A percentile compares a stretch with the other conserved stretches of the same genome.
phyloP scores from a whole-genome alignment of 2,113 vertebrate genomes.

The Anhinga anhinga region DNA sequence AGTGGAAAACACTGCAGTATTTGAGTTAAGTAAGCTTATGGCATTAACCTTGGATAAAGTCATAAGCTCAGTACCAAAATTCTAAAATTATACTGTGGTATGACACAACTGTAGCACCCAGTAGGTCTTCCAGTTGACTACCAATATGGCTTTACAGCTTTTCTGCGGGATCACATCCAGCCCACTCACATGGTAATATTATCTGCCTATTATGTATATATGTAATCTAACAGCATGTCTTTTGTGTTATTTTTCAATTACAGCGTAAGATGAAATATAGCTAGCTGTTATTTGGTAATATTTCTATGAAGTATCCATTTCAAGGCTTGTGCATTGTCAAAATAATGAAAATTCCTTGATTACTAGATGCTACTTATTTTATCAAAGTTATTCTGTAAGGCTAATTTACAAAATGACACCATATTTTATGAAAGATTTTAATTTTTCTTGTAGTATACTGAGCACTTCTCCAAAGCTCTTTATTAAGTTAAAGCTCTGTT shows the following conservation, averaged over 20 bases:
- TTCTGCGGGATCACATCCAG: constrained; percentile 17
- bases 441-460: background rate
- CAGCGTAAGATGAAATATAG: background rate
- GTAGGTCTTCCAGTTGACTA: background rate
- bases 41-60: constrained; percentile 6
- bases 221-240: background rate
- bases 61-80: background rate
- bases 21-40: constrained; percentile 22
- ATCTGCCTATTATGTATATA: background rate
- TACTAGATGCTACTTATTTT: background rate
- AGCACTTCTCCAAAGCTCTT: background rate
- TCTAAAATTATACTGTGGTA: background rate
- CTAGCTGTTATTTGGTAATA: background rate
- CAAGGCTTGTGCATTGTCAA: background rate
- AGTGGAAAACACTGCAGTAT: background rate
- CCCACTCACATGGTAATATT: background rate
- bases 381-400: background rate
- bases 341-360: background rate
- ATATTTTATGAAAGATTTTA: background rate
- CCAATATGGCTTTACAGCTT: constrained; percentile 17
- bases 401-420: background rate
- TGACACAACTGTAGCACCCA: background rate
- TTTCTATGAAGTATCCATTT: background rate
- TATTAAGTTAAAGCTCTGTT: background rate
- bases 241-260: background rate